Evolutionary conservation across 2,113 vertebrate genomes (phyloP), one percentile per base, ranked within the genome.

Genomic region (Chaetodon trifascialis): DNA sequence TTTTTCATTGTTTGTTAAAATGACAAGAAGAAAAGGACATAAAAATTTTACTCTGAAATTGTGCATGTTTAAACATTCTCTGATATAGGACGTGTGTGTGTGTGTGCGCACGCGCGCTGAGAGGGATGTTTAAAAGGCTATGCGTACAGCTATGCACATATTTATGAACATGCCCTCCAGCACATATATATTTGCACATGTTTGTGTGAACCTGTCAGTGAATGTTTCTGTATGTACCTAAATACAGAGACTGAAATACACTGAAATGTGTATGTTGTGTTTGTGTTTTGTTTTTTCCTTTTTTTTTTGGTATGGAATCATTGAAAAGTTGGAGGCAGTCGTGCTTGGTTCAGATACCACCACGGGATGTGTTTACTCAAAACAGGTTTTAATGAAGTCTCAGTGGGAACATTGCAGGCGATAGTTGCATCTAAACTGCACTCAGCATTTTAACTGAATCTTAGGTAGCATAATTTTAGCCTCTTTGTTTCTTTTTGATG

Each of bases 311-410:
- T 44, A 30, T 52, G 34, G 36, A 79, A 25, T 55, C 63, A 64
- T 21, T 82, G 59, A 76, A 78, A 82, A 52, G 17, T 64, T 40
- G 5, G 25, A 68, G n/a, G 40, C 19, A 12, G 46, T 73, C 17
- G 17, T 59, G 56, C 55, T 86, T 34, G 4, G 30, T 40, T 74
- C 36, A 30, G 49, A 77, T 71, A 14, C 65, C 73, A 59, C 65
- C 49, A 19, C 15, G 23, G 67, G 83, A 66, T 49, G 3, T 70
- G 59, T 86, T 88, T 81, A 65, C 47, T 55, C 40, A 17, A 73
- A 87, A 62, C 76, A 65, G 34, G 55, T 66, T 91, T 85, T 80
- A 85, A 85, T 87, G 69, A 88, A 73, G 69, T 70, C 84, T 86
- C 77, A 16, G 72, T 44, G 86, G 84, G 65, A 76, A 77, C 76